A percentile compares a stretch with the other conserved stretches of the same genome.
Evolutionary conservation across 2,797 vertebrate genomes (phyloP).

Genomic region (Syncerus caffer): DNA sequence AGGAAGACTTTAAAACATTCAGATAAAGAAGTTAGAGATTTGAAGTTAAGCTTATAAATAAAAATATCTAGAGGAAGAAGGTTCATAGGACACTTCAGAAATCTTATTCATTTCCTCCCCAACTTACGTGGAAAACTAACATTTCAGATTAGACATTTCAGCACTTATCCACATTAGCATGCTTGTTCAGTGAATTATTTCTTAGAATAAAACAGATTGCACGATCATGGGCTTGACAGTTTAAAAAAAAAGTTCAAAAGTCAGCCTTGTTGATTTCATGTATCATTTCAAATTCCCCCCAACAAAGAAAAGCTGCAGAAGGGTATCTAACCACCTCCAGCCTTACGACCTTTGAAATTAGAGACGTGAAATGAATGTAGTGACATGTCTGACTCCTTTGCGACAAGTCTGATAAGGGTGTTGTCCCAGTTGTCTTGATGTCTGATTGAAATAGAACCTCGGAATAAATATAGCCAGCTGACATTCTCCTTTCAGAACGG

Average conservation of each 20-base stretch:
- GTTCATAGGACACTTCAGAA: background rate
- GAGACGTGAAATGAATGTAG: background rate
- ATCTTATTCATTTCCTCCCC: background rate
- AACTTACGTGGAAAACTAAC: background rate
- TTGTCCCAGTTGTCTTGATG: constrained; percentile 9
- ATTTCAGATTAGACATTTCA: background rate
- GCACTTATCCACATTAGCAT: background rate
- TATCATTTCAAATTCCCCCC: background rate
- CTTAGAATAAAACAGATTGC: background rate
- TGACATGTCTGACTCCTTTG: background rate
- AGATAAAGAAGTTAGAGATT: background rate
- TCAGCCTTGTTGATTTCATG: background rate
- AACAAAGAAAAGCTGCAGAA: background rate
- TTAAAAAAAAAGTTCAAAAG: background rate
- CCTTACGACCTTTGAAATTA: background rate
- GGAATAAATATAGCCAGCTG: constrained; percentile 8
- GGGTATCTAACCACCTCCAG: background rate
- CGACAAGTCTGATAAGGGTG: background rate
- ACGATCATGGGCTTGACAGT: background rate
- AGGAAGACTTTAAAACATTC: background rate
- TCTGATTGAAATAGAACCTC: constrained; percentile 12
- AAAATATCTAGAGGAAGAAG: background rate
- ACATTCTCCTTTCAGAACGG: constrained; percentile 6
- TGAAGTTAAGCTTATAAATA: background rate
- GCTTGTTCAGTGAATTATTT: background rate